These are phyloP conservation scores for Ianthella basta DNA, from an alignment of 37 sponge, comb jelly and placozoan genomes.

Conservation along the genomic window DNA sequence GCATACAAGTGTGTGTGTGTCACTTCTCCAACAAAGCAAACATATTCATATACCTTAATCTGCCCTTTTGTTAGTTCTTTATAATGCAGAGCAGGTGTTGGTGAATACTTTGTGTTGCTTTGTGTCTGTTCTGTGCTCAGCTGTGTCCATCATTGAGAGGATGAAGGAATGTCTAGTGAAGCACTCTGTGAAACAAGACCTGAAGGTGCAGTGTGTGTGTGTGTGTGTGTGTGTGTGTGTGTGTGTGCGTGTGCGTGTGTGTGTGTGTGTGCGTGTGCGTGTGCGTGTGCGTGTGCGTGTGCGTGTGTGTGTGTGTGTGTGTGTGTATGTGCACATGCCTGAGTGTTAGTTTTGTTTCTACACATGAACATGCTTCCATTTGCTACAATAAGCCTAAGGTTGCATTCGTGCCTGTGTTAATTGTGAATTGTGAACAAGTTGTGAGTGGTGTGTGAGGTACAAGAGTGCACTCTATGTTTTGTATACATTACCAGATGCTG, in stretches of 20 bases:
- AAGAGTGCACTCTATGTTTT: no score
- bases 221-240: slow-evolving; percentile 26
- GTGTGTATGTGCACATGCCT: background rate
- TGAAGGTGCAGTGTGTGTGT: slow-evolving; percentile 21
- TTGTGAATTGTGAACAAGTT: no score
- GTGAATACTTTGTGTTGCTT: no score
- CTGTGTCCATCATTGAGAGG: slow-evolving; percentile 21
- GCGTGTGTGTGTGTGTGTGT: slow-evolving; percentile 19
- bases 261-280: slow-evolving; percentile 33
- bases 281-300: slow-evolving; percentile 33
- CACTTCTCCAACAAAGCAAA: no score
- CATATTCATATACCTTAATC: no score
- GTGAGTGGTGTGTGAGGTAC: no score
- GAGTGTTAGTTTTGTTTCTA: background rate
- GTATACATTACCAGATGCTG: no score
- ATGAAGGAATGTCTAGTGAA: slow-evolving; percentile 41
- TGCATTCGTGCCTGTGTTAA: background rate
- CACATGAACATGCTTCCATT: background rate
- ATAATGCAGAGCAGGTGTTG: background rate
- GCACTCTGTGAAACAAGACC: slow-evolving; percentile 1
- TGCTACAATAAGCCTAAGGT: background rate
- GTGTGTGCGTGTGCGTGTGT: slow-evolving; percentile 35
- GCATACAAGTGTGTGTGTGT: no score
- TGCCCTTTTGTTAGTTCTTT: no score
- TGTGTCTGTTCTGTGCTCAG: background rate